Evolutionary conservation across 2,797 vertebrate species (phyloP).

Genomic region (Girardinus metallicus): DNA sequence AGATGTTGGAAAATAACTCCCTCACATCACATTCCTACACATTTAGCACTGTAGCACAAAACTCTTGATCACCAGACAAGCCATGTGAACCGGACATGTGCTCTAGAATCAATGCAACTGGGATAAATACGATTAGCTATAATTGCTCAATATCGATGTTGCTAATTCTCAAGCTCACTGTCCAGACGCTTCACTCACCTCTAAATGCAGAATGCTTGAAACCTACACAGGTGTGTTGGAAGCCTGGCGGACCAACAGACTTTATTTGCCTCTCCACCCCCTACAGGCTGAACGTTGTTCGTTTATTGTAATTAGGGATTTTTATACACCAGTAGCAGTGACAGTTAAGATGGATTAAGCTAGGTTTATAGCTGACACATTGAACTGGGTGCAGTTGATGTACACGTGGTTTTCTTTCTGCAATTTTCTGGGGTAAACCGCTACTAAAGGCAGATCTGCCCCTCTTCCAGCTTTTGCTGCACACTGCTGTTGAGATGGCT

Average conservation of each 20-base stretch:
- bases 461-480: neutral
- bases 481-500: neutral
- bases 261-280: no score
- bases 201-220: neutral
- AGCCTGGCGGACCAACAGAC: no score
- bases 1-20: neutral
- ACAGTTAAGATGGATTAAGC: no score
- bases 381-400: no score
- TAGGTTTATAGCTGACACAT: no score
- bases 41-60: neutral
- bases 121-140: neutral
- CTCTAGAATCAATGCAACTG: neutral
- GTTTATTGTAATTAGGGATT: no score
- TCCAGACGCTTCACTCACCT: neutral
- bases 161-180: neutral
- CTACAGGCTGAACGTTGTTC: no score
- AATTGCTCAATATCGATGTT: neutral
- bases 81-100: neutral
- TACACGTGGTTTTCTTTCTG: no score
- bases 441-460: neutral
- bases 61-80: neutral
- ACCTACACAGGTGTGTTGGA: neutral
- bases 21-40: neutral
- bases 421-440: no score
- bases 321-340: no score